phyloP scores from a whole-genome alignment of 1,140 invertebrate species.

The Atta cephalotes region DNA sequence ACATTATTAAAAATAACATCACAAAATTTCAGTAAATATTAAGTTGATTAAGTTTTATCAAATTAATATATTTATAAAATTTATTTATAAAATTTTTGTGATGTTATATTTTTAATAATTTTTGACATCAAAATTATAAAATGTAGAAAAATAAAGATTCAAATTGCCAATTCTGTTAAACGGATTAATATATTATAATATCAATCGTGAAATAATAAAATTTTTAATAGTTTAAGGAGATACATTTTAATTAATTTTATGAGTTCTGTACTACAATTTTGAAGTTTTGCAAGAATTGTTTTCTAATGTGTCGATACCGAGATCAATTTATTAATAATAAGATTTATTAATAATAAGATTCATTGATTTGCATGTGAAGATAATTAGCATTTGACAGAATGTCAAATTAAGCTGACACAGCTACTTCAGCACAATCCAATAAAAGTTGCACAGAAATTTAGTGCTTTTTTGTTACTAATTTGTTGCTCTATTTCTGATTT shows the following conservation, averaged over 20 bases:
- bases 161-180: not conserved
- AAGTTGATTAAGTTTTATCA: too few relatives aligned
- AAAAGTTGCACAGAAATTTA: too few relatives aligned
- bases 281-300: not conserved
- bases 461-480: too few relatives aligned
- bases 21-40: not conserved
- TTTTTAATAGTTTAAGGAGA: not conserved
- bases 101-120: too few relatives aligned
- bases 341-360: not conserved
- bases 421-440: too few relatives aligned
- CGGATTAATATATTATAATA: not conserved
- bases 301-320: not conserved
- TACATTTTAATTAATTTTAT: too few relatives aligned
- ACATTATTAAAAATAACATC: not conserved
- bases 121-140: too few relatives aligned
- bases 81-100: too few relatives aligned
- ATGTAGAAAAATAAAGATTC: not conserved
- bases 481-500: too few relatives aligned
- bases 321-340: not conserved
- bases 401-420: too few relatives aligned
- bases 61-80: too few relatives aligned
- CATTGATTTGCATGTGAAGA: not conserved
- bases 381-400: constrained; percentile 26
- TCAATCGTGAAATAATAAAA: not conserved
- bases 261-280: not conserved